Percentiles rank a stretch among this genome's conserved stretches.
Evolutionary conservation across 2,797 vertebrate species (phyloP).

Genomic region (Thripadectes ignobilis): DNA sequence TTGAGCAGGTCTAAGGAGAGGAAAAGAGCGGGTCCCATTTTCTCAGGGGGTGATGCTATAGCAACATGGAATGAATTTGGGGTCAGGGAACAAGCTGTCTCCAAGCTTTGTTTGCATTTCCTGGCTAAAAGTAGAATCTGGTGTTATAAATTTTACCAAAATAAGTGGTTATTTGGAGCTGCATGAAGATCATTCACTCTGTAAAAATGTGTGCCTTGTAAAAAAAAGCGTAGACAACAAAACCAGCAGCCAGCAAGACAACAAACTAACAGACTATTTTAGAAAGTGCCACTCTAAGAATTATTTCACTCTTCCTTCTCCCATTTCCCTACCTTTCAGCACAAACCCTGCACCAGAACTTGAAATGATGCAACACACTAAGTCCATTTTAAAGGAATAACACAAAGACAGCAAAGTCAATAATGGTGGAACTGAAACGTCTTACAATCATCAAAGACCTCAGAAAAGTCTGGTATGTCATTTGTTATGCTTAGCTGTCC

Average conservation of each 20-base stretch:
- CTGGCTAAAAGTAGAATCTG: constrained; percentile 78
- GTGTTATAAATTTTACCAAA: constrained; percentile 76
- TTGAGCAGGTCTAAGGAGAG: constrained; percentile 76
- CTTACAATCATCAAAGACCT: constrained; percentile 39
- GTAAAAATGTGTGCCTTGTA: constrained; percentile 46
- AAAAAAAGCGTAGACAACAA: constrained; percentile 47
- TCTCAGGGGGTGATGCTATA: constrained; percentile 85
- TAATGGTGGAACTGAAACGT: constrained; percentile 22
- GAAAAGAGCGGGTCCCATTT: constrained; percentile 77
- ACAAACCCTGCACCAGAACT: constrained; percentile 6
- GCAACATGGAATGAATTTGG: constrained; percentile 85
- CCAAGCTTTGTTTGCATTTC: constrained; percentile 80
- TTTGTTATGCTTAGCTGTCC: constrained; percentile 60
- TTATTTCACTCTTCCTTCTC: constrained; percentile 38
- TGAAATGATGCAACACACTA: constrained; percentile 37
- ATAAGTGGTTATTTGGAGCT: constrained; percentile 71
- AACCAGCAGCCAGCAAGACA: constrained; percentile 48
- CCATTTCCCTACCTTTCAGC: neutral
- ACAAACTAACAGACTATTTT: constrained; percentile 11
- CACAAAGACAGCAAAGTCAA: constrained; percentile 57
- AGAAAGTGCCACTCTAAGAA: constrained; percentile 35
- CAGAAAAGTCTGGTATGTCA: constrained; percentile 27
- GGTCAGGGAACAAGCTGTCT: constrained; percentile 81
- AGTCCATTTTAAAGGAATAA: constrained; percentile 33
- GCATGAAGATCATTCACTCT: constrained; percentile 45